Evolutionary conservation across 2,797 vertebrate genomes (phyloP), one percentile per base, ranked within the genome.

Genomic region (Helostoma temminkii): DNA sequence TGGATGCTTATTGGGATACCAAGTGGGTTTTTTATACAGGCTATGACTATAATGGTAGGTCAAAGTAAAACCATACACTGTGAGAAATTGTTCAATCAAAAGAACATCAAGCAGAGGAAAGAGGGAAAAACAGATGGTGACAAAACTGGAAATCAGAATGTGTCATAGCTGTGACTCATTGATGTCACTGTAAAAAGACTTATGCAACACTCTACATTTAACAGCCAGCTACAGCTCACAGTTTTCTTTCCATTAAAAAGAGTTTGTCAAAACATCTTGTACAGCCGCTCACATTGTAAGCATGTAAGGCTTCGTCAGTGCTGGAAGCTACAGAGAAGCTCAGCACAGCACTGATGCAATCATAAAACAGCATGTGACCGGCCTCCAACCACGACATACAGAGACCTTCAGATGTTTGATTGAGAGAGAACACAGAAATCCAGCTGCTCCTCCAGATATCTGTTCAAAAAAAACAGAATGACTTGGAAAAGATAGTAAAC

Each of bases 101-200:
- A 80, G 79, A 76, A 76, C 73, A 87, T 81, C 59, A 74, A 62
- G 59, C 76, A 45, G 66, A 70, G 49, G 64, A 70, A 66, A 62
- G 54, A 64, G 64, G 24, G 68, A 39, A 79, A 84, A 83, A 74
- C 72, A 74, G 77, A 86, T 70, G 80, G 78, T 59, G 73, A 81
- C 70, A 81, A 75, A 84, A 85, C 50, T 80, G 74, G 64, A 84
- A 81, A 76, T 88, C 63, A 55, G 53, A 80, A 83, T 71, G 62
- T 81, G 74, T 69, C 77, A 41, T 61, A 47, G 71, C 81, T 78
- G 74, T 85, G 89, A 90, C 78, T 90, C 87, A 88, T 71, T 74
- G 72, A 69, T 71, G 64, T 62, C 72, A 69, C 72, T 71, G 75
- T 55, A 54, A 54, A 60, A 71, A 75, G 77, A 73, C 55, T 84